phyloP scores from a whole-genome alignment of 2,797 vertebrate species.

The Chromis chromis region DNA sequence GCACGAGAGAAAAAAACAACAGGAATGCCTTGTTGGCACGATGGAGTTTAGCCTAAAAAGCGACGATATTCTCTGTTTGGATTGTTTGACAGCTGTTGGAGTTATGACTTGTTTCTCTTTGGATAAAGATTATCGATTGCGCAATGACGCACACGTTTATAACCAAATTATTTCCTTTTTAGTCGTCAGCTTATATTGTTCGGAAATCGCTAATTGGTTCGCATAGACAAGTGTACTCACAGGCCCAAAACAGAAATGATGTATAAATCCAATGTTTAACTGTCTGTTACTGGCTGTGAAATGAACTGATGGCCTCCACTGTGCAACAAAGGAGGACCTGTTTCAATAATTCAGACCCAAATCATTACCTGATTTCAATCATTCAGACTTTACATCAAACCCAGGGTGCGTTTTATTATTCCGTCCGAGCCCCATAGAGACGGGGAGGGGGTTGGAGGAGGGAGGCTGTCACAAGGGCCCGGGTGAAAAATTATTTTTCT shows the following conservation, averaged over 20 bases:
- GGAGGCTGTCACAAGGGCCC: slow-evolving; percentile 45
- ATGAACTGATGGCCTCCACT: neutral
- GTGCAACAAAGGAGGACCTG: slow-evolving; percentile 5
- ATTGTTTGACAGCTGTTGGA: slow-evolving; percentile 31
- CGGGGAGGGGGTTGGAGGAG: slow-evolving; percentile 6
- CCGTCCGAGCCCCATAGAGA: slow-evolving; percentile 41
- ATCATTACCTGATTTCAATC: slow-evolving; percentile 2
- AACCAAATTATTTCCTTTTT: slow-evolving; percentile 27
- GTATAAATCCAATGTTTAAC: neutral
- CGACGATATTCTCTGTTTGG: neutral
- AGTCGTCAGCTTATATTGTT: slow-evolving; percentile 5
- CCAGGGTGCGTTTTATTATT: slow-evolving; percentile 60
- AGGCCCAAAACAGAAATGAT: neutral
- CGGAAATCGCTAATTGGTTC: slow-evolving; percentile 23
- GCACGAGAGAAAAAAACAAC: slow-evolving; percentile 61
- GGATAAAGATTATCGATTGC: slow-evolving; percentile 16
- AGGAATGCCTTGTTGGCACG: slow-evolving; percentile 62
- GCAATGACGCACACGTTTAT: slow-evolving; percentile 15
- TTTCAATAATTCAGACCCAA: slow-evolving; percentile 12
- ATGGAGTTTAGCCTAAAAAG: slow-evolving; percentile 31
- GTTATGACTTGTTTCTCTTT: slow-evolving; percentile 19
- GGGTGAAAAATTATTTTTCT: slow-evolving; percentile 66
- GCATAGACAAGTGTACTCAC: neutral
- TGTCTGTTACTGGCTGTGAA: neutral
- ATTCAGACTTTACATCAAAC: slow-evolving; percentile 37